phyloP scores from a whole-genome alignment of 2,113 vertebrate species.

The Albula goreensis region DNA sequence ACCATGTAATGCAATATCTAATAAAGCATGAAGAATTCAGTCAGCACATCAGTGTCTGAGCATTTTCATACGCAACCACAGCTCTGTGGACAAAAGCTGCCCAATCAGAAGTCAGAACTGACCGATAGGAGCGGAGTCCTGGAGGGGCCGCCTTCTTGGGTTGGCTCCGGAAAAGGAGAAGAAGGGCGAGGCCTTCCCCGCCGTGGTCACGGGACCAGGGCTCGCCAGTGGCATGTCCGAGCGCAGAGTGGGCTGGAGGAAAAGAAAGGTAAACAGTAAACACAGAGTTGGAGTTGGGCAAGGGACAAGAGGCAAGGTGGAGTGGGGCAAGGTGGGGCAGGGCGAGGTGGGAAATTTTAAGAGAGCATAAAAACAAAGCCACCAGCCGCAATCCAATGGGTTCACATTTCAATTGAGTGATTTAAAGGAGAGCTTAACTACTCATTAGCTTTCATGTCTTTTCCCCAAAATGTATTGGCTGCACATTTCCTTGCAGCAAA shows the following conservation, averaged over 20 bases:
- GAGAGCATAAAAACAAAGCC: neutral
- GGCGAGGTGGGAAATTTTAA: neutral
- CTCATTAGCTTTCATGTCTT: too few species aligned
- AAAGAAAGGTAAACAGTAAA: constrained; percentile 16
- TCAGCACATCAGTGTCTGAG: neutral
- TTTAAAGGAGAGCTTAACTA: too few species aligned
- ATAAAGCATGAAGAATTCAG: neutral
- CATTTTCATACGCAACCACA: neutral
- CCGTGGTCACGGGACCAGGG: constrained; percentile 76
- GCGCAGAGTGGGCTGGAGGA: constrained; percentile 78
- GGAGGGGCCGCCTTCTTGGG: constrained; percentile 85
- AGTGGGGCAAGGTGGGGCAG: neutral
- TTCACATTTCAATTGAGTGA: neutral
- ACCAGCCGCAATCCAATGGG: neutral
- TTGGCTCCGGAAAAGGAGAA: constrained; percentile 84
- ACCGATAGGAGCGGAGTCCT: constrained; percentile 84
- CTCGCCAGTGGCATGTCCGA: constrained; percentile 79
- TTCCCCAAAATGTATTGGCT: neutral
- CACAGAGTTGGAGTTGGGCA: neutral
- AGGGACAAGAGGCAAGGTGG: neutral
- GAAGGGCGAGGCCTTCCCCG: constrained; percentile 84
- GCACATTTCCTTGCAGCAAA: neutral
- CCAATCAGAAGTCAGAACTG: constrained; percentile 50
- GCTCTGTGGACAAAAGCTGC: neutral
- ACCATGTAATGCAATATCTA: too few species aligned